Evolutionary conservation across 2,113 vertebrate genomes (phyloP).

Genomic region (Bubalus kerabau): DNA sequence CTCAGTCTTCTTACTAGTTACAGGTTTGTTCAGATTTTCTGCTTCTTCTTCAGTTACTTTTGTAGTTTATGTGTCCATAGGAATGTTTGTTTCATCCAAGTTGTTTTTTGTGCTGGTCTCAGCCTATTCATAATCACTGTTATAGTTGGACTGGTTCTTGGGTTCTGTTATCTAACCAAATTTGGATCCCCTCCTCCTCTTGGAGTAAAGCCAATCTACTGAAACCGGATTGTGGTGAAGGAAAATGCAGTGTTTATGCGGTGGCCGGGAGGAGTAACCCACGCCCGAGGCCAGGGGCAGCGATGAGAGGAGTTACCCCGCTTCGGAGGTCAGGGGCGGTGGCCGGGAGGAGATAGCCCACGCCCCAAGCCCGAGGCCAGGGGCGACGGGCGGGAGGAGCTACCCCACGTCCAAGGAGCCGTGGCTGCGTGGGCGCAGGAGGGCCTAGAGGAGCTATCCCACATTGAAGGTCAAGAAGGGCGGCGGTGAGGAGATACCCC

Average conservation of each 20-base stretch:
- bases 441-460: no score
- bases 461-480: no score
- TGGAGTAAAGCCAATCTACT: neutral
- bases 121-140: neutral
- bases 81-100: neutral
- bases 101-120: neutral
- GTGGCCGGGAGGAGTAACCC: no score
- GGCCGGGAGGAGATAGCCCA: no score
- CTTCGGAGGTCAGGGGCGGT: no score
- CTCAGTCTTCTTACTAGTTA: neutral
- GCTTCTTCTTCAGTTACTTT: neutral
- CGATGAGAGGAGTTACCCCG: no score
- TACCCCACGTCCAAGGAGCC: no score
- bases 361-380: no score
- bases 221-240: neutral
- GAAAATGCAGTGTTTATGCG: neutral
- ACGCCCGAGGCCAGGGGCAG: no score
- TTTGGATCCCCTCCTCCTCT: neutral
- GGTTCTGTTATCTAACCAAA: neutral
- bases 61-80: neutral
- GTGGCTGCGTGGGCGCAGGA: no score
- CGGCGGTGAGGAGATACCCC: no score
- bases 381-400: no score
- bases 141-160: neutral
- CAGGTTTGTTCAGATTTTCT: neutral